These are phyloP conservation scores for Actinemys pallida DNA, from an alignment of 2,113 vertebrate species.

Conservation along the genomic window DNA sequence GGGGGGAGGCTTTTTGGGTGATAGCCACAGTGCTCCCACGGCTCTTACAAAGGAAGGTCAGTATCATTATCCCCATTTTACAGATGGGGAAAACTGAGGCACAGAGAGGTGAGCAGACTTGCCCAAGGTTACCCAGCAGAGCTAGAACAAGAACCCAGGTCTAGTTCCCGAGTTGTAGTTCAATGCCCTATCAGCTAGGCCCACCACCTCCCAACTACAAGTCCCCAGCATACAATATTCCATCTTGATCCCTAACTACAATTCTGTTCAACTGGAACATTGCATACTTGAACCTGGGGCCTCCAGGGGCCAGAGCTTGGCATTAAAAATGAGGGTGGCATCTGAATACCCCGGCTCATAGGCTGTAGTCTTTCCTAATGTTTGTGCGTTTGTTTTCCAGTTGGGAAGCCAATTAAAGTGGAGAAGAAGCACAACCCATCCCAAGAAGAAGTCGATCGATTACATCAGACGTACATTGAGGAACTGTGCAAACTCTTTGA, in stretches of 20 bases:
- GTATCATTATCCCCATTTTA: not conserved
- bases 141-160: not conserved
- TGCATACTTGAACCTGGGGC: not conserved
- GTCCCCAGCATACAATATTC: too few species aligned
- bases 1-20: not conserved
- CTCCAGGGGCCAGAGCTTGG: not conserved
- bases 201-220: not conserved
- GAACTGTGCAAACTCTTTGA: conserved; percentile 90
- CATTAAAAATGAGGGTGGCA: not conserved
- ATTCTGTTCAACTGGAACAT: not conserved
- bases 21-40: not conserved
- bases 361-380: not conserved
- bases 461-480: conserved; percentile 87
- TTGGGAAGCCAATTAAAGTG: conserved; percentile 91
- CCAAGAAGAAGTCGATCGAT: conserved; percentile 80
- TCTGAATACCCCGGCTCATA: not conserved
- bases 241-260: fast-evolving
- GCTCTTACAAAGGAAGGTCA: not conserved
- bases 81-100: not conserved
- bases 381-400: conserved; percentile 65
- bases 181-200: not conserved
- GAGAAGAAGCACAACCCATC: conserved; percentile 80
- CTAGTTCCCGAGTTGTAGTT: not conserved
- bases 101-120: not conserved
- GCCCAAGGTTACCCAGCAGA: not conserved